Base-by-base conservation (phyloP, 2,888 invertebrate species). In the Cosmia trapezina region DNA sequence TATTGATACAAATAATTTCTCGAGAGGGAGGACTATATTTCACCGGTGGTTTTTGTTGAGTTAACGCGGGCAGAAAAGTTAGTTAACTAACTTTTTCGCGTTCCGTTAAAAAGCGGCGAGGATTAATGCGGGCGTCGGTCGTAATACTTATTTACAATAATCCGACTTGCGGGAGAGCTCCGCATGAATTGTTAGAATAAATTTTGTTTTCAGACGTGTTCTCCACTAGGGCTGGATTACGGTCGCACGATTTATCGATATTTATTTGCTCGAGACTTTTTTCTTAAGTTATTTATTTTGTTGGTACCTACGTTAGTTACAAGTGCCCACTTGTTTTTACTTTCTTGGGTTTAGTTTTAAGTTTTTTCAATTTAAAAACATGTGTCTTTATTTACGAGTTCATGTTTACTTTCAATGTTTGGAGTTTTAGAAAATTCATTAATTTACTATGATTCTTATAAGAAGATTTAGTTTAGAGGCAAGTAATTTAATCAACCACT, bases 91-190 rank as follows among this genome's bases (percentile, higher is more conserved):
- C 94, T 96, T 96, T 96, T 95, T 94, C 90, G 92, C 91, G 91
- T 93, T 94, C 93, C 93, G 92, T 92, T 94, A 93, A 94, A 95
- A 94, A 94, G 91, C 88, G 85, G 82, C 88, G 89, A 83, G 94
- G 93, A 95, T 95, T 95, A 96, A 96, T 95, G 92, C 88, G 91
- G 93, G 92, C 91, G 93, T 91, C 89, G 92, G 88, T 88, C 89
- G 91, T 93, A 92, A 95, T 94, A 94, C 95, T 96, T 95, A 96
- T 96, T 96, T 95, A 96, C 95, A 95, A 95, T 95, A 95, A 95
- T 95, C 95, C 93, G 91, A 93, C 92, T 94, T 95, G 94, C 91
- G 94, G 94, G 92, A 86, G 89, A 88, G 69, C 73, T 78, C 89
- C 86, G 91, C 91, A 88, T 90, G 94, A 93, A 94, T 94, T 95